phyloP scores from a whole-genome alignment of 2,888 invertebrate genomes.

The Morinoia aosen region DNA sequence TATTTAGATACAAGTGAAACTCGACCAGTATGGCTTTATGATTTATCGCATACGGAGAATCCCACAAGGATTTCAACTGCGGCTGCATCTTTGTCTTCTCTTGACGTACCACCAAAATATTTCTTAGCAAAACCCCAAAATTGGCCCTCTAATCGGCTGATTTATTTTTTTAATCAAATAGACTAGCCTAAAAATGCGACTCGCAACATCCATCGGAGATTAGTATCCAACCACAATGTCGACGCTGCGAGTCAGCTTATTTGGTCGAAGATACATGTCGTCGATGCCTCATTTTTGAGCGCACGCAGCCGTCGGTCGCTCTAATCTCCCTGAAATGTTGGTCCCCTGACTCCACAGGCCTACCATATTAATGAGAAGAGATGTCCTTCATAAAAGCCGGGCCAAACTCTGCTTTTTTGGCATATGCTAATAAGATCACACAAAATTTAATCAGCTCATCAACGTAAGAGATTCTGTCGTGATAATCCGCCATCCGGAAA shows the following conservation, averaged over 20 bases:
- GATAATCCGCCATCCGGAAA: conserved; percentile 37
- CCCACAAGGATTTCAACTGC: background rate
- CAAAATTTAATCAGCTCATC: conserved; percentile 47
- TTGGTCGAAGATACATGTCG: background rate
- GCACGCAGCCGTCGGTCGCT: background rate
- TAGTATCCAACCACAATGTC: background rate
- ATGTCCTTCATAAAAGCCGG: background rate
- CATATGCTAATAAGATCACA: conserved; percentile 35
- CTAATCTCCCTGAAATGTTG: background rate
- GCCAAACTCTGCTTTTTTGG: conserved; percentile 6
- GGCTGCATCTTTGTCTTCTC: background rate
- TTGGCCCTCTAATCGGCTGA: background rate
- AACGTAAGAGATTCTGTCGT: conserved; percentile 42
- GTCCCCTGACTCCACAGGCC: background rate
- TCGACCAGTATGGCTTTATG: too few relatives aligned
- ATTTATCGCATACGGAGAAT: too few relatives aligned
- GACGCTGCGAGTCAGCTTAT: background rate
- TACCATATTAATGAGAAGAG: background rate
- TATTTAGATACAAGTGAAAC: too few relatives aligned
- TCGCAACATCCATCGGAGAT: background rate
- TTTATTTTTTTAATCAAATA: background rate
- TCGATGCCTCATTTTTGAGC: background rate
- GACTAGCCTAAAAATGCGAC: background rate
- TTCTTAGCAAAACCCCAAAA: background rate
- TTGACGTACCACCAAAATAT: background rate